These are phyloP conservation scores for Spea hammondii DNA, from an alignment of 2,797 vertebrate genomes.

Conservation along the genomic window DNA sequence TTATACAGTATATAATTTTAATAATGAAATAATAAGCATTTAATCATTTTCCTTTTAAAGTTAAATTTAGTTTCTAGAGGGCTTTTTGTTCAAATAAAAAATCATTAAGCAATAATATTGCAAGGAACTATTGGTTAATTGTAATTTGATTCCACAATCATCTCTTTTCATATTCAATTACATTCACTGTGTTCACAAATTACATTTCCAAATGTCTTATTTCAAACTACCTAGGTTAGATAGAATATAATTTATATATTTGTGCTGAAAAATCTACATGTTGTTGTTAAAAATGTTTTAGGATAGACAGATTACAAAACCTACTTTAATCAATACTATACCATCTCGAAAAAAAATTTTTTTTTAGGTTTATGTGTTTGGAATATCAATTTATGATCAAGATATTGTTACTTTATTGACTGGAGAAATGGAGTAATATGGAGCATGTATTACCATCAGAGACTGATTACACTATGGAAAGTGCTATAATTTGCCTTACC, in stretches of 20 bases:
- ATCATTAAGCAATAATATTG: constrained; percentile 20
- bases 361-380: too few species aligned
- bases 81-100: constrained; percentile 10
- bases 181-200: constrained; percentile 29
- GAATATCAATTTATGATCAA: too few species aligned
- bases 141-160: constrained; percentile 39
- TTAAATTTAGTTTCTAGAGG: constrained; percentile 6
- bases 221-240: constrained; percentile 27
- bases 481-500: too few species aligned
- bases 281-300: not conserved
- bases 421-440: too few species aligned
- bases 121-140: constrained; percentile 21
- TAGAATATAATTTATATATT: not conserved
- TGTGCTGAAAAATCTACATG: not conserved
- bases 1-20: not conserved
- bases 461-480: too few species aligned
- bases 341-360: too few species aligned
- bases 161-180: constrained; percentile 38
- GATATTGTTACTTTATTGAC: too few species aligned
- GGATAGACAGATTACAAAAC: too few species aligned
- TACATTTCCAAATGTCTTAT: constrained; percentile 41
- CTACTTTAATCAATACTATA: too few species aligned
- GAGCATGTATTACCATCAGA: too few species aligned
- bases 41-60: not conserved
- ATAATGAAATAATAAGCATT: not conserved